These are phyloP conservation scores for Coryphaenoides rupestris DNA, from an alignment of 2,113 vertebrate genomes.

Conservation along the genomic window DNA sequence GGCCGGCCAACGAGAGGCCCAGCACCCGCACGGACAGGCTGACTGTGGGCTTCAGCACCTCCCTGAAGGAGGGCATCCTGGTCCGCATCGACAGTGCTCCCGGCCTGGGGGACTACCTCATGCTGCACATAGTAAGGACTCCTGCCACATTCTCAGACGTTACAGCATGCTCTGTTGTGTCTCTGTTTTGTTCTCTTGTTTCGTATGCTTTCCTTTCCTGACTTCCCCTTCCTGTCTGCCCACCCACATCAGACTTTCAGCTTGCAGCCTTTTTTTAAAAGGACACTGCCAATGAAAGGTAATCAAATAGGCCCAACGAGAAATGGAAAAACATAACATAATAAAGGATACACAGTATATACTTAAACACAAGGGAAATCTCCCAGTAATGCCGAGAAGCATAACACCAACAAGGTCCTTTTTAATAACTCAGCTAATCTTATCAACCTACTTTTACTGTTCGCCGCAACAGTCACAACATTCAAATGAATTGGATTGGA, in stretches of 20 bases:
- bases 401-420: too few relatives aligned
- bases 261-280: neutral
- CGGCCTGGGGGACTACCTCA: slow-evolving; percentile 93
- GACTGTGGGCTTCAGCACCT: slow-evolving; percentile 81
- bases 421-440: too few relatives aligned
- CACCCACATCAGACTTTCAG: neutral
- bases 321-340: neutral
- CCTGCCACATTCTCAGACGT: neutral
- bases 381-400: too few relatives aligned
- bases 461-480: neutral
- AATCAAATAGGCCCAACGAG: neutral
- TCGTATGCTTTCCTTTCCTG: too few relatives aligned
- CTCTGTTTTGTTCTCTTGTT: too few relatives aligned
- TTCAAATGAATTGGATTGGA: neutral
- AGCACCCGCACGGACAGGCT: slow-evolving; percentile 94
- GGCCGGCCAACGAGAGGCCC: slow-evolving; percentile 94
- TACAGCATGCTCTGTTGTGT: too few relatives aligned
- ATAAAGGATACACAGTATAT: too few relatives aligned
- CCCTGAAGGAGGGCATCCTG: slow-evolving; percentile 91
- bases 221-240: too few relatives aligned
- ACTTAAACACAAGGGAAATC: too few relatives aligned
- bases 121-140: slow-evolving; percentile 98
- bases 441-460: too few relatives aligned
- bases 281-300: neutral
- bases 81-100: slow-evolving; percentile 94